Conservation (phyloP, 2,797 vertebrate species). For the Poliocrania exsul region DNA sequence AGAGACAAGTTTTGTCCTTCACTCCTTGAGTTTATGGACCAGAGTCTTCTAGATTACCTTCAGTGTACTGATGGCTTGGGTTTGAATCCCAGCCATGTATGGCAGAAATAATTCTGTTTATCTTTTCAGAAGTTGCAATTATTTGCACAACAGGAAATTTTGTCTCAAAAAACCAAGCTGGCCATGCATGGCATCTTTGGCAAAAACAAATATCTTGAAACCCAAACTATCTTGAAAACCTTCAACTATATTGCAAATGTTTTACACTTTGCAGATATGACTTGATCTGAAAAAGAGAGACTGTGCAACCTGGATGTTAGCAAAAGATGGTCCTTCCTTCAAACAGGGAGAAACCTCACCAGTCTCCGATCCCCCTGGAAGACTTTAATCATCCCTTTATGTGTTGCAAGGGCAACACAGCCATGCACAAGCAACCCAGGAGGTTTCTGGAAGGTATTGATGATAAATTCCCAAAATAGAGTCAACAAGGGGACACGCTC, state of each 20-base stretch:
- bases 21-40: neutral
- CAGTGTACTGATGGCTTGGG: neutral
- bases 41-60: neutral
- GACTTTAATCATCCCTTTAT: neutral
- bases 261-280: neutral
- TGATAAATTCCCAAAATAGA: neutral
- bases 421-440: neutral
- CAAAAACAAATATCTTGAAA: neutral
- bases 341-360: neutral
- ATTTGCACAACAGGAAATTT: neutral
- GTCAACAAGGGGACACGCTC: rapidly evolving
- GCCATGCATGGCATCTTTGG: neutral
- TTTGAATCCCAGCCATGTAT: neutral
- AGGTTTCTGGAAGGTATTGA: neutral
- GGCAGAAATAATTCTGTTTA: neutral
- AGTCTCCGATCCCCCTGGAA: neutral
- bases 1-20: neutral
- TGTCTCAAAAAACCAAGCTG: neutral
- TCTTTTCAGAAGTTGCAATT: neutral
- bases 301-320: neutral
- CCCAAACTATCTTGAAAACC: neutral
- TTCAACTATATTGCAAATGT: neutral
- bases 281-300: neutral
- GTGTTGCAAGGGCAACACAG: neutral
- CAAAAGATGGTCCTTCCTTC: neutral